These are phyloP conservation scores for Theropithecus gelada DNA, from an alignment of 2,113 vertebrate genomes.

Conservation along the genomic window DNA sequence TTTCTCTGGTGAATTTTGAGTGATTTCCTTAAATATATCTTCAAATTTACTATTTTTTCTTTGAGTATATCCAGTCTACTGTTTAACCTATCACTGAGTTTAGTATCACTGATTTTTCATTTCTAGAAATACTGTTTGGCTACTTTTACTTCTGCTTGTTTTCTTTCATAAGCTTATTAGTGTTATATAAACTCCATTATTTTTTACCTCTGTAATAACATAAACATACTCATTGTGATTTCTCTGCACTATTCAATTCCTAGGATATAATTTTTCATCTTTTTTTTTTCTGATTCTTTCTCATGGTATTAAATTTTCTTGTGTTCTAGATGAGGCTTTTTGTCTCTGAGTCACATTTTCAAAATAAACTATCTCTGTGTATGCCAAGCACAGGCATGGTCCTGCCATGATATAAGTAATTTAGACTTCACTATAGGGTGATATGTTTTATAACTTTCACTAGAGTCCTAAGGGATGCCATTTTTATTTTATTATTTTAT, in stretches of 20 bases:
- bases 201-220: background rate
- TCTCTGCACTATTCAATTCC: background rate
- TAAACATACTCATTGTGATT: background rate
- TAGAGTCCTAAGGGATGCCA: background rate
- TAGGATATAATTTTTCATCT: background rate
- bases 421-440: background rate
- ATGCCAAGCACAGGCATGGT: background rate
- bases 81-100: background rate
- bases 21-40: background rate
- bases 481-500: background rate
- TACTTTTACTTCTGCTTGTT: background rate
- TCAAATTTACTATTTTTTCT: background rate
- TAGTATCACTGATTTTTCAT: background rate
- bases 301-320: background rate
- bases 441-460: background rate
- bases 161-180: background rate
- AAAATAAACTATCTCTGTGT: background rate
- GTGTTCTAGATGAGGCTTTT: background rate
- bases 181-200: background rate
- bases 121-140: background rate
- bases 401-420: background rate
- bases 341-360: background rate
- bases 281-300: background rate
- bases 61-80: background rate
- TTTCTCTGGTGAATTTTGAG: background rate